Evolutionary conservation across 1,140 invertebrate species (phyloP), one percentile per base, ranked within the genome.

Genomic region (Elymnias hypermnestra): DNA sequence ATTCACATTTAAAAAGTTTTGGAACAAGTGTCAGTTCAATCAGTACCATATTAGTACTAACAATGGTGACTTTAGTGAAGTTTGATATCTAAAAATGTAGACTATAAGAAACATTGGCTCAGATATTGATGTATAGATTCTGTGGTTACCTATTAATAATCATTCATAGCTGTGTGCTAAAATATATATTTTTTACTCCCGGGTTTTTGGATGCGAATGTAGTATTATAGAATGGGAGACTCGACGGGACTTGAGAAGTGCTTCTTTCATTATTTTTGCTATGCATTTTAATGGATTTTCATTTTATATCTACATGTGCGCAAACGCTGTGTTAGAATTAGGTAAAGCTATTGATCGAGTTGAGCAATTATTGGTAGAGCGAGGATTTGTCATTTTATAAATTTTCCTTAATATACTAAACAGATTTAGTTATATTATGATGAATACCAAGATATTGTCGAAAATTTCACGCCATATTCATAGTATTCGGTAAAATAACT

Each of bases 201-300:
- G 56, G 59, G 43, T 78, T 70, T 74, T 61, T 60, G 49, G 41
- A 61, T 44, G 59, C 56, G 49, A 56, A 15, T 47, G 19, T 57
- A 63, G 45, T 43, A 63, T 41, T 40, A 39, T 58, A 36, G 53
- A 43, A 33, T 41, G 47, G 57, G 22, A 37, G 43, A 43, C 39
- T 52, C 54, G 39, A 47, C 42, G 22, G 22, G 22, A 23, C 29
- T 59, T 33, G 37, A 53, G 26, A 50, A 48, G 40, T 46, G 69
- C 64, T 73, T 77, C 28, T 62, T 64, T 43, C 50, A 53, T 79
- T 79, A 81, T 81, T 81, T 81, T 81, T 81, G 76, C 73, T 81
- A 81, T 57, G 64, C 63, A 64, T 69, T 79, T 69, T 71, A 50
- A 58, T 39, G 37, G 12, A 26, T 21, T 58, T 57, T 54, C 49